Evolutionary conservation across 1,140 invertebrate genomes (phyloP).

Genomic region (Drosophila bocki): DNA sequence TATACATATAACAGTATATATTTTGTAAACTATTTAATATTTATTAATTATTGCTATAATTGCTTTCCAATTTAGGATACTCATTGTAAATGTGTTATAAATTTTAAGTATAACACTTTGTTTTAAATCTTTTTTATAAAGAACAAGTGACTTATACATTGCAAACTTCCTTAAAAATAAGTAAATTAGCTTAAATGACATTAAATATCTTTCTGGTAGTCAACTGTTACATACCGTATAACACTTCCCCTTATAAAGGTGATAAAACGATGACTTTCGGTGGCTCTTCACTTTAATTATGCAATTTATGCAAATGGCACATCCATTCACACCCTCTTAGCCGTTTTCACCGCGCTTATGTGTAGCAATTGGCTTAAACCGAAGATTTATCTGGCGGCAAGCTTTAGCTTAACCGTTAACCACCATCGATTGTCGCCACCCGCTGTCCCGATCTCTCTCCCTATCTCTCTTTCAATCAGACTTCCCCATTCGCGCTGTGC

Average conservation of each 20-base stretch:
- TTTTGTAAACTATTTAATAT: too few relatives aligned
- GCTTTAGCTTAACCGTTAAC: constrained; percentile 25
- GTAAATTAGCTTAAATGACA: not conserved
- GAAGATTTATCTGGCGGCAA: constrained; percentile 27
- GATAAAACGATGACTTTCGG: not conserved
- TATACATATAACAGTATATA: too few relatives aligned
- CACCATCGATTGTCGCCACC: constrained; percentile 27
- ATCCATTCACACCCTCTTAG: constrained; percentile 24
- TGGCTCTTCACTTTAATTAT: constrained; percentile 11
- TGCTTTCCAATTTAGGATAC: not conserved
- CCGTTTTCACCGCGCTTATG: constrained; percentile 31
- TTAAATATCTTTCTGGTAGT: not conserved
- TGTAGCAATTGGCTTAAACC: constrained; percentile 34
- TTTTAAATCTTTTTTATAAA: not conserved
- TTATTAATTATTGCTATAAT: not conserved
- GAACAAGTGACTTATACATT: not conserved
- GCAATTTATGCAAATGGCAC: constrained; percentile 32
- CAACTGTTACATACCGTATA: constrained; percentile 1
- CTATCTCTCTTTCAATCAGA: constrained; percentile 62
- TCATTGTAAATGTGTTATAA: not conserved
- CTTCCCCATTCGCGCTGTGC: constrained; percentile 74
- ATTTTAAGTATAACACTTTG: not conserved
- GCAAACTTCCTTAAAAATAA: not conserved
- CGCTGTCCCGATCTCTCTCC: constrained; percentile 5
- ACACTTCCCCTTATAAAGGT: constrained; percentile 1